Conservation (phyloP, 2,888 invertebrate species). For the Caenorhabditis afra region DNA sequence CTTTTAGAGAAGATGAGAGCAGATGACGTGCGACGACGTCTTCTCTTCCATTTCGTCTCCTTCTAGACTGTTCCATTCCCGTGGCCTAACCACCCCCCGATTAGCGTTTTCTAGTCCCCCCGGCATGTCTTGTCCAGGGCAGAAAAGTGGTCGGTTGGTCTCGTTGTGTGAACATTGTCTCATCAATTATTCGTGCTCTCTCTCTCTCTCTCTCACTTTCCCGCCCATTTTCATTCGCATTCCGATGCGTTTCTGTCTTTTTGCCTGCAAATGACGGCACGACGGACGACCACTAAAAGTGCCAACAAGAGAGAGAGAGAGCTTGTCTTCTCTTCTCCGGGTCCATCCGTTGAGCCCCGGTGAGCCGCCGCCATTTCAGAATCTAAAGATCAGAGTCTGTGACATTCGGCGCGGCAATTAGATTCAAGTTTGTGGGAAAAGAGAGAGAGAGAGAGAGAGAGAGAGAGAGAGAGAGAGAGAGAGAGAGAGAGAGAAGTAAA, state of each 20-base stretch:
- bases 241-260: slow-evolving; percentile 14
- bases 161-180: slow-evolving; percentile 47
- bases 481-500: slow-evolving; percentile 13
- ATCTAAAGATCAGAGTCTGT: slow-evolving; percentile 21
- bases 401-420: too few species aligned
- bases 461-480: slow-evolving; percentile 18
- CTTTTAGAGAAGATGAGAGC: too few species aligned
- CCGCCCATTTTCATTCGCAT: background rate
- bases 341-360: too few species aligned
- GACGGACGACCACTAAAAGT: slow-evolving; percentile 44
- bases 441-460: slow-evolving; percentile 22
- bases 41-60: slow-evolving; percentile 2
- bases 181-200: slow-evolving; percentile 45
- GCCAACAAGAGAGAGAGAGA: slow-evolving; percentile 8
- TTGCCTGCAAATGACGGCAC: slow-evolving; percentile 45
- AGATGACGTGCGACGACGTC: slow-evolving; percentile 25
- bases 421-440: too few species aligned
- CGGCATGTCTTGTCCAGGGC: too few species aligned
- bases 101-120: too few species aligned
- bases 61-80: background rate
- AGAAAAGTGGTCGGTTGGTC: slow-evolving; percentile 24
- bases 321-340: background rate
- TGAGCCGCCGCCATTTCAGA: background rate
- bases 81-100: background rate
- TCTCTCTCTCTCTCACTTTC: background rate